phyloP scores from a whole-genome alignment of 2,797 vertebrate genomes.

The Holocentrus rufus region DNA sequence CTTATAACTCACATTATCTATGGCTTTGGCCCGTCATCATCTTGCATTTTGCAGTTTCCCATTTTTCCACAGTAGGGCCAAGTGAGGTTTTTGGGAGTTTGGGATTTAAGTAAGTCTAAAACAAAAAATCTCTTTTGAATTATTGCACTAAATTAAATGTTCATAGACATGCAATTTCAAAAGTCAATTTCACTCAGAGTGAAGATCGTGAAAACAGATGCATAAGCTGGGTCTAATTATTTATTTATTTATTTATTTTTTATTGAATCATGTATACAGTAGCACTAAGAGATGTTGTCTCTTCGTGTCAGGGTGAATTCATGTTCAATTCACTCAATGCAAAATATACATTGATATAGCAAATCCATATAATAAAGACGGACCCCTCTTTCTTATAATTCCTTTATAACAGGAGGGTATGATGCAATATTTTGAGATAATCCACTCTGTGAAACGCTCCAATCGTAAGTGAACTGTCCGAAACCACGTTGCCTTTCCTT shows the following conservation, averaged over 20 bases:
- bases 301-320: neutral
- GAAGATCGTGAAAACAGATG: too few relatives aligned
- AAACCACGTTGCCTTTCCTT: conserved; percentile 46
- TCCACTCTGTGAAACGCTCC: neutral
- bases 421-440: neutral
- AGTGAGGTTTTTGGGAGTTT: conserved; percentile 29
- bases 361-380: neutral
- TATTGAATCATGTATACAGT: neutral
- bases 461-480: conserved; percentile 33
- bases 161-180: neutral
- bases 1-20: conserved; percentile 36
- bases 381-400: neutral
- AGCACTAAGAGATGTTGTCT: neutral
- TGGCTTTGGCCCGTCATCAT: conserved; percentile 60
- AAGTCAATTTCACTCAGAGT: neutral
- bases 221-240: neutral
- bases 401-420: neutral
- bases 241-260: neutral
- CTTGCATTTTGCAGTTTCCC: conserved; percentile 59
- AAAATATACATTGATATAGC: neutral
- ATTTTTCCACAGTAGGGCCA: conserved; percentile 44
- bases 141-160: neutral
- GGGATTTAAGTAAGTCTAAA: conserved; percentile 40
- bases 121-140: conserved; percentile 4
- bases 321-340: neutral